Conservation (phyloP, 2,797 vertebrate genomes). For the Xiphophorus birchmanni region DNA sequence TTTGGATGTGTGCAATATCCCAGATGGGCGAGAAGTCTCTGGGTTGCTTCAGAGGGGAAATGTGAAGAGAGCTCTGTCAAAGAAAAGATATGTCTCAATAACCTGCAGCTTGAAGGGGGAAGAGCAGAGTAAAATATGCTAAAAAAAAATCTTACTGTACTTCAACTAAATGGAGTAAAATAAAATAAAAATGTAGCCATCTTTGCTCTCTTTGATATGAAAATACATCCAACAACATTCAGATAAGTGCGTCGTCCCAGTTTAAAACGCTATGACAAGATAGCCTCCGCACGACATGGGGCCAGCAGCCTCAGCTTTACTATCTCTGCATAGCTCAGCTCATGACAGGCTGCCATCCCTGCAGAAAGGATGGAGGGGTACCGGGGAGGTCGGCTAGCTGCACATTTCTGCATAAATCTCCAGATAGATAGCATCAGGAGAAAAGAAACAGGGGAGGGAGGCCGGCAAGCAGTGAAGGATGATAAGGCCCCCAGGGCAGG, state of each 20-base stretch:
- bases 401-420: slow-evolving; percentile 81
- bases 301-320: slow-evolving; percentile 69
- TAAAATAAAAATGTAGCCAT: background rate
- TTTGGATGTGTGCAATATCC: slow-evolving; percentile 72
- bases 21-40: slow-evolving; percentile 68
- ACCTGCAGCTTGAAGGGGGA: slow-evolving; percentile 39
- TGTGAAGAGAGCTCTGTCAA: slow-evolving; percentile 68
- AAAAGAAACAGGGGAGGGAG: slow-evolving; percentile 68
- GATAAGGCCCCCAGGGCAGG: slow-evolving; percentile 77
- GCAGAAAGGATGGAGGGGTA: slow-evolving; percentile 78
- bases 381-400: slow-evolving; percentile 72
- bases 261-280: slow-evolving; percentile 68
- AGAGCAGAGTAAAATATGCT: slow-evolving; percentile 31
- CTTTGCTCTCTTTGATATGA: slow-evolving; percentile 15
- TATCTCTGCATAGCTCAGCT: slow-evolving; percentile 77
- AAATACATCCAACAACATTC: slow-evolving; percentile 45
- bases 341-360: slow-evolving; percentile 75
- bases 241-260: slow-evolving; percentile 51
- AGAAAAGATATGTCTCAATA: slow-evolving; percentile 71
- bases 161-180: slow-evolving; percentile 2
- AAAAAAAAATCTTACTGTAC: slow-evolving; percentile 25
- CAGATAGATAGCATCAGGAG: slow-evolving; percentile 78
- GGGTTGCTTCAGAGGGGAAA: slow-evolving; percentile 68
- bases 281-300: slow-evolving; percentile 68
- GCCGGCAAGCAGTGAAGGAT: slow-evolving; percentile 72